phyloP scores from a whole-genome alignment of 1,140 invertebrate species.

The Halictus rubicundus region DNA sequence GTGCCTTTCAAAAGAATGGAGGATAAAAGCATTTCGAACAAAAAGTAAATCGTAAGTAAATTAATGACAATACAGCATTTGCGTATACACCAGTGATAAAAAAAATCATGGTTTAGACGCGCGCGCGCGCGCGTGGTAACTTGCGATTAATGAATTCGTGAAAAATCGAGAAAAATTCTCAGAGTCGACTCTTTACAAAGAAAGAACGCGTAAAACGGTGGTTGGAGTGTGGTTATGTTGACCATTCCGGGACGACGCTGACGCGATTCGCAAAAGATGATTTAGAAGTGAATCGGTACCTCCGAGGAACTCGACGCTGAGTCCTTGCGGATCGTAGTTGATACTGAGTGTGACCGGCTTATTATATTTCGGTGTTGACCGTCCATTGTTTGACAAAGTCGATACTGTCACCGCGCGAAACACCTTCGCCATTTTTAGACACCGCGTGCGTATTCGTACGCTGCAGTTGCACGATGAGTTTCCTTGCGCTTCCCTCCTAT shows the following conservation, averaged over 20 bases:
- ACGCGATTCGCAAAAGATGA: conserved; percentile 27
- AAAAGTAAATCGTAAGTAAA: neutral
- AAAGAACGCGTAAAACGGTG: neutral
- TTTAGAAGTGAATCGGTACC: conserved; percentile 70
- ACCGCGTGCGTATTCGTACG: conserved; percentile 72
- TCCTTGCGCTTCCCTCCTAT: neutral
- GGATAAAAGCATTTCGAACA: neutral
- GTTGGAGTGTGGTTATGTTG: conserved; percentile 69
- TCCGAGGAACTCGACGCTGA: conserved; percentile 85
- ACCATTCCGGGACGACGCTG: conserved; percentile 53
- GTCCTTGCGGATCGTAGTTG: conserved; percentile 89
- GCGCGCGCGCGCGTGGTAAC: no score
- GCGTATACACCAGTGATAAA: neutral
- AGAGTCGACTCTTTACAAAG: neutral
- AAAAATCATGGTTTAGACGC: neutral
- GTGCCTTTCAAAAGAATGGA: neutral
- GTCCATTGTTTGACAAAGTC: conserved; percentile 85
- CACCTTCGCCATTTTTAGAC: conserved; percentile 85
- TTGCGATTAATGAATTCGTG: no score
- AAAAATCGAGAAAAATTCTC: no score
- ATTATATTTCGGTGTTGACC: conserved; percentile 85
- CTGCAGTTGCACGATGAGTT: conserved; percentile 23
- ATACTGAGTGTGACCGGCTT: conserved; percentile 85
- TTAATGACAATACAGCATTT: no score
- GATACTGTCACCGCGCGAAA: conserved; percentile 86